phyloP scores from a whole-genome alignment of 2,113 vertebrate genomes.

The Furnarius figulus region DNA sequence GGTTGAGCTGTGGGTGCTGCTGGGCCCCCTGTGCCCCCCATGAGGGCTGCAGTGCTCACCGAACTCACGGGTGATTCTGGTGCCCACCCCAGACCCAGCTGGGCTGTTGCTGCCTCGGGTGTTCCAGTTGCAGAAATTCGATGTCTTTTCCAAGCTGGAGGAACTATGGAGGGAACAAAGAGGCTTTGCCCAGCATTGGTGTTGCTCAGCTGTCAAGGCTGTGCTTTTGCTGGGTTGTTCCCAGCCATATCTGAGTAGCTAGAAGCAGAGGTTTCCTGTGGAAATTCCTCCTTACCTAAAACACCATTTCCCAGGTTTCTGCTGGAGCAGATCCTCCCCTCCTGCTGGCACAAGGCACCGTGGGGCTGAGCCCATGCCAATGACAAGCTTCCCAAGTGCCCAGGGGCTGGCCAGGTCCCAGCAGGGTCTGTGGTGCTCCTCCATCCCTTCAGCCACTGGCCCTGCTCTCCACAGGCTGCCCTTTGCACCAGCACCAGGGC shows the following conservation, averaged over 20 bases:
- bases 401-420: rapidly evolving
- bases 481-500: not conserved
- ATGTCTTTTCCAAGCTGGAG: not conserved
- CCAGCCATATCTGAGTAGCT: not conserved
- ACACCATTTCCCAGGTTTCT: not conserved
- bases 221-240: not conserved
- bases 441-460: rapidly evolving
- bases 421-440: not conserved
- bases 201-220: not conserved
- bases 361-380: rapidly evolving
- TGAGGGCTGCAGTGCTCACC: rapidly evolving
- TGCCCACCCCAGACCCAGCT: not conserved
- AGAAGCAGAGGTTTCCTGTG: conserved; percentile 27
- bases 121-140: not conserved
- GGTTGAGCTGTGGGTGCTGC: not conserved
- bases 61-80: not conserved
- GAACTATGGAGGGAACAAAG: not conserved
- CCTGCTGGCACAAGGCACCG: rapidly evolving
- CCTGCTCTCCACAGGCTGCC: not conserved
- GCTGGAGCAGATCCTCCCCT: not conserved
- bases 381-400: not conserved
- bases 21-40: rapidly evolving
- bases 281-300: not conserved
- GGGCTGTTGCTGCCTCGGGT: rapidly evolving
- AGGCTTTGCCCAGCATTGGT: not conserved